Percentiles rank a stretch among this genome's conserved stretches.
Conservation (phyloP, 2,113 vertebrate genomes). For the Hiodon tergisus region DNA sequence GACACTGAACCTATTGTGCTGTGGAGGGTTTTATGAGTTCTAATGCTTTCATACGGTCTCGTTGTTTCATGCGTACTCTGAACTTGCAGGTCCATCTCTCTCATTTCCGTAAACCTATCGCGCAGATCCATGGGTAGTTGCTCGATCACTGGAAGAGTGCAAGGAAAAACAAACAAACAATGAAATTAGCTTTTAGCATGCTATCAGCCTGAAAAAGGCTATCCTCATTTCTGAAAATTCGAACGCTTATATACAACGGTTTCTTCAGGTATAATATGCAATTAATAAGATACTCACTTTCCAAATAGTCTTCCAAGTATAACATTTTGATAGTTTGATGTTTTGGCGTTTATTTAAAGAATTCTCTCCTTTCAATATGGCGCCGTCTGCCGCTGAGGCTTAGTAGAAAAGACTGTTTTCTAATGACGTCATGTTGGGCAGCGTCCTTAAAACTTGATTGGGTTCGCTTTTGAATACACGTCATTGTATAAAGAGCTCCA, state of each 20-base stretch:
- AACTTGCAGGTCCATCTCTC: constrained; percentile 98
- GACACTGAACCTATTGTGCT: no score
- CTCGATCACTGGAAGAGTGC: constrained; percentile 85
- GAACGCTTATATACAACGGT: not conserved
- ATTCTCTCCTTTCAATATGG: constrained; percentile 84
- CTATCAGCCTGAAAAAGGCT: constrained; percentile 40
- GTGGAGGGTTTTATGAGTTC: no score
- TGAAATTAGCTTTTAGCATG: constrained; percentile 36
- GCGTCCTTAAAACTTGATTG: no score
- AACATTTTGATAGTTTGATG: constrained; percentile 66
- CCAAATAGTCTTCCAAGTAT: constrained; percentile 95
- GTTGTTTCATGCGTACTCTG: constrained; percentile 74
- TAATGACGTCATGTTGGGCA: constrained; percentile 53
- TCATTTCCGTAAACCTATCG: constrained; percentile 98
- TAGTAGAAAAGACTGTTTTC: constrained; percentile 63
- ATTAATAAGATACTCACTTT: constrained; percentile 77
- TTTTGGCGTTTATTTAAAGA: constrained; percentile 46
- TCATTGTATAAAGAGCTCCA: no score
- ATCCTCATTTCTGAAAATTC: not conserved
- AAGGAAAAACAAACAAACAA: constrained; percentile 42
- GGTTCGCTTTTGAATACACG: no score
- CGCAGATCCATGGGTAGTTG: constrained; percentile 97
- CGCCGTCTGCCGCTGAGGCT: constrained; percentile 74
- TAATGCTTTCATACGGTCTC: not conserved
- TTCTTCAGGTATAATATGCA: not conserved